phyloP scores from a whole-genome alignment of 2,888 invertebrate genomes.

The Plebejus melissa region DNA sequence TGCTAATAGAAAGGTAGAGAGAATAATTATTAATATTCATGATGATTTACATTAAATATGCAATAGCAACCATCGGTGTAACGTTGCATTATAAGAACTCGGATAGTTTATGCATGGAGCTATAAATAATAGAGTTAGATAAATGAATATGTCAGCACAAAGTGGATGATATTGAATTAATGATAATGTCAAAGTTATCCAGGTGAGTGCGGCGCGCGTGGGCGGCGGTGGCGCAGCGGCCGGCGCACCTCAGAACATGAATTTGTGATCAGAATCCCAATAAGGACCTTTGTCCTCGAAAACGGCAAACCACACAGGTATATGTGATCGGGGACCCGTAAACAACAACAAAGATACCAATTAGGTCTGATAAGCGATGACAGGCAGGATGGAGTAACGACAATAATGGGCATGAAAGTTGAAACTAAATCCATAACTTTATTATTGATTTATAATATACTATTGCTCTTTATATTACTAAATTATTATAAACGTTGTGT shows the following conservation, averaged over 20 bases:
- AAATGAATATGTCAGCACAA: slow-evolving; percentile 20
- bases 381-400: neutral
- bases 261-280: slow-evolving; percentile 43
- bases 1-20: neutral
- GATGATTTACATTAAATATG: neutral
- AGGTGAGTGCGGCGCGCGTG: slow-evolving; percentile 41
- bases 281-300: neutral
- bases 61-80: neutral
- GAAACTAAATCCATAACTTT: neutral
- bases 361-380: neutral
- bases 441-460: neutral
- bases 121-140: neutral
- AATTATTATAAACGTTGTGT: neutral
- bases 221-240: slow-evolving; percentile 45
- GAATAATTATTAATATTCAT: neutral
- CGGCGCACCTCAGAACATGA: slow-evolving; percentile 43
- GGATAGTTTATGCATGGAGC: neutral
- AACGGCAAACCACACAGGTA: neutral
- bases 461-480: neutral
- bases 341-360: neutral
- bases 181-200: slow-evolving; percentile 46
- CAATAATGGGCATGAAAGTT: neutral
- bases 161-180: slow-evolving; percentile 34
- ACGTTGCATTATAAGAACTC: neutral
- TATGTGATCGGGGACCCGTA: neutral